A percentile compares a stretch with the other conserved stretches of the same genome.
Conservation (phyloP, 2,113 vertebrate genomes). For the Sinosuthora webbiana region DNA sequence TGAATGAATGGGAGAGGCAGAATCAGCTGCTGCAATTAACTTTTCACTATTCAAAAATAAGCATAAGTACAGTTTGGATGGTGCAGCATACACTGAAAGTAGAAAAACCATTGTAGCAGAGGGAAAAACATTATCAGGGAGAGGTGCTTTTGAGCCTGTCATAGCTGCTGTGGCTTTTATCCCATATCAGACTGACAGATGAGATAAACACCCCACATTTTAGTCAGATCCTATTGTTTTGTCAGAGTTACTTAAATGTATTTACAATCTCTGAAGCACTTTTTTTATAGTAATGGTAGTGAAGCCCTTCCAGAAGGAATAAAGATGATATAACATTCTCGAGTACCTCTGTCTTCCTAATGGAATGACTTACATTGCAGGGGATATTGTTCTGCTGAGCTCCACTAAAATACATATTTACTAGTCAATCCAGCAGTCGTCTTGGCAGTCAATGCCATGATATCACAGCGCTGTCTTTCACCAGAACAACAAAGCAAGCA, state of each 20-base stretch:
- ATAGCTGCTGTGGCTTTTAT: constrained; percentile 10
- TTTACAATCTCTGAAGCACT: constrained; percentile 40
- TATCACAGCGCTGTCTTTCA: not conserved
- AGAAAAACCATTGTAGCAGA: not conserved
- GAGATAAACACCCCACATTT: constrained; percentile 53
- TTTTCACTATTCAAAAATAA: not conserved
- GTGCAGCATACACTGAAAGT: not conserved
- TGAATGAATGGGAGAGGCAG: not conserved
- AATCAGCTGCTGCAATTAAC: not conserved
- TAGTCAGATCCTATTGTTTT: constrained; percentile 50
- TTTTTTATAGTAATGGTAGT: constrained; percentile 56
- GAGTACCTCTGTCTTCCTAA: constrained; percentile 60
- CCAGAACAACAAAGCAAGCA: constrained; percentile 35
- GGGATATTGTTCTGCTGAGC: constrained; percentile 34
- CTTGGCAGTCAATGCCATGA: constrained; percentile 27
- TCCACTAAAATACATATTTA: constrained; percentile 59
- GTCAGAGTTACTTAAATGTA: constrained; percentile 52
- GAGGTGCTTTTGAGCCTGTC: not conserved
- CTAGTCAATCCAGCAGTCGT: constrained; percentile 39
- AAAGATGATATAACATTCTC: constrained; percentile 48
- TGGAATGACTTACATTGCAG: constrained; percentile 66
- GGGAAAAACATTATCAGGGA: not conserved
- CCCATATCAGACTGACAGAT: constrained; percentile 18
- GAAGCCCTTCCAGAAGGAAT: constrained; percentile 50
- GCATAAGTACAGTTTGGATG: not conserved